Percentiles rank a stretch among this genome's conserved stretches.
Evolutionary conservation across 2,797 vertebrate species (phyloP).

Genomic region (Salmo trutta): DNA sequence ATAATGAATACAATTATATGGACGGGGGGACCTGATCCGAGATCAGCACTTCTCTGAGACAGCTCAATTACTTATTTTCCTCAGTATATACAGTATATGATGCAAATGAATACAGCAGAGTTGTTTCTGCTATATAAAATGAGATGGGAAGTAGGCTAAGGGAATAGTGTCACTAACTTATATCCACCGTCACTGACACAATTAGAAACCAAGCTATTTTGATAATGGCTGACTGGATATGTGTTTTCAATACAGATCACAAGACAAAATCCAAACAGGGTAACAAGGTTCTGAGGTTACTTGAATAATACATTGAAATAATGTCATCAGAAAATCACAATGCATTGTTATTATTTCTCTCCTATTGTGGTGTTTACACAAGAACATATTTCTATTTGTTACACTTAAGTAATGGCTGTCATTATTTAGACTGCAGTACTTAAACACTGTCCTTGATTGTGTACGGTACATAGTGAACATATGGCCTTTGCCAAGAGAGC

Average conservation of each 20-base stretch:
- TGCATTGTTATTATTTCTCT: slow-evolving; percentile 33
- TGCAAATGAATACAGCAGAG: background rate
- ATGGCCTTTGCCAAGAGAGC: slow-evolving; percentile 53
- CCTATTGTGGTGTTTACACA: slow-evolving; percentile 39
- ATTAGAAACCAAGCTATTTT: background rate
- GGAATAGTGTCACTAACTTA: background rate
- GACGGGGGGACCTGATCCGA: background rate
- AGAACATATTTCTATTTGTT: slow-evolving; percentile 49
- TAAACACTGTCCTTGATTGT: slow-evolving; percentile 37
- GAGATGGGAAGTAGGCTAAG: background rate
- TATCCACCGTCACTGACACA: background rate
- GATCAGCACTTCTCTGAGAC: background rate
- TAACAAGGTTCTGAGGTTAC: background rate
- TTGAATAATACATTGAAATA: background rate
- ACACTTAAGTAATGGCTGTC: slow-evolving; percentile 42
- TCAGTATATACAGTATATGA: background rate
- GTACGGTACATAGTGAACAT: slow-evolving; percentile 30
- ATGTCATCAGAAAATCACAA: slow-evolving; percentile 17
- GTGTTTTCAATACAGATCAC: background rate
- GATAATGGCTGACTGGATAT: background rate
- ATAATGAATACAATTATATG: background rate
- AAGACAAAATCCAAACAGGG: background rate
- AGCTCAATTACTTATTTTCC: background rate
- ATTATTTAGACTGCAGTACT: slow-evolving; percentile 36
- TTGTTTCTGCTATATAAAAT: background rate